These are phyloP conservation scores for Philaethria dido DNA, from an alignment of 2,888 invertebrate species.

Conservation along the genomic window DNA sequence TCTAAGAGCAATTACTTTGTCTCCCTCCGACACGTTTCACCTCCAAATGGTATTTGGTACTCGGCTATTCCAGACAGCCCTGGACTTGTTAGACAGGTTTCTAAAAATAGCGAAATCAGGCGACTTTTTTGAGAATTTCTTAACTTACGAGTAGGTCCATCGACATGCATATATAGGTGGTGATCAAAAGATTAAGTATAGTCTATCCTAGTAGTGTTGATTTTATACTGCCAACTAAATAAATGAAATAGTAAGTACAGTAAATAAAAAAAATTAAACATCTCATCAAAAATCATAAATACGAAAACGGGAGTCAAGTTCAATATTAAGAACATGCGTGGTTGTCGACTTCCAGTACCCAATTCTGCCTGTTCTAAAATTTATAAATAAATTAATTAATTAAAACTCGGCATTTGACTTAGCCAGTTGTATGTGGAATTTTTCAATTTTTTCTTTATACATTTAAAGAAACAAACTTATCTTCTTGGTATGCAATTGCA, in stretches of 20 bases:
- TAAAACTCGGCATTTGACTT: no score
- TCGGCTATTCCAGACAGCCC: conserved; percentile 69
- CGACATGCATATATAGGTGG: conserved; percentile 40
- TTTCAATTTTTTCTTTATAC: no score
- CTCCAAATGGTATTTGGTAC: conserved; percentile 75
- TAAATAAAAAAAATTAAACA: no score
- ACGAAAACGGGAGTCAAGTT: no score
- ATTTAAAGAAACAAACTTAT: no score
- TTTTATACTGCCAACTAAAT: neutral
- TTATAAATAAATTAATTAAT: no score
- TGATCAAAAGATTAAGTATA: neutral
- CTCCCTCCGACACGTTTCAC: conserved; percentile 78
- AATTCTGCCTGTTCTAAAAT: no score
- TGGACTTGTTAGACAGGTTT: conserved; percentile 76
- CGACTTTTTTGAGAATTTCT: conserved; percentile 65
- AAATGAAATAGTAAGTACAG: neutral
- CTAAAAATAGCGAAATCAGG: conserved; percentile 76
- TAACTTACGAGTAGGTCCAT: conserved; percentile 47
- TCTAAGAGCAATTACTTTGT: conserved; percentile 61
- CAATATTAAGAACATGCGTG: no score
- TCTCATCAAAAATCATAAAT: no score
- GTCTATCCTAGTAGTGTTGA: neutral
- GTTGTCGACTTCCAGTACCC: no score
- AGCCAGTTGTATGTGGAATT: no score
- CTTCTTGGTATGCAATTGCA: no score